Conservation (phyloP, 2,888 invertebrate genomes). For the Melolontha melolontha region DNA sequence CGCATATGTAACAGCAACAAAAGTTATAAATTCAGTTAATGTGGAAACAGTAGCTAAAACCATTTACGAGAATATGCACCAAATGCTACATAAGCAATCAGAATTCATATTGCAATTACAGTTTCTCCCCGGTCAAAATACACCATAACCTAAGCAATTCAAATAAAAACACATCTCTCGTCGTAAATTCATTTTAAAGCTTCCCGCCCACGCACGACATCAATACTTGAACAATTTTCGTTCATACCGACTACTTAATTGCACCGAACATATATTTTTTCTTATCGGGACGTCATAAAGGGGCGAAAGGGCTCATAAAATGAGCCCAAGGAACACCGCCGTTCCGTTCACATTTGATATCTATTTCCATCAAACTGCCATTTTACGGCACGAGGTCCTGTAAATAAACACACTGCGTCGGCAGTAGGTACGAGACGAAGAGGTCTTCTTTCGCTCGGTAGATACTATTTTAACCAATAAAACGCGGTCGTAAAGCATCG, state of each 20-base stretch:
- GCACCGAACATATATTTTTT: constrained; percentile 28
- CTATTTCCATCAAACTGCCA: constrained; percentile 39
- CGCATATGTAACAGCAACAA: too few species aligned
- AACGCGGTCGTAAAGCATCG: constrained; percentile 34
- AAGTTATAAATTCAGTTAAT: too few species aligned
- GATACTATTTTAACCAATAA: constrained; percentile 11
- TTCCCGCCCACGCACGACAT: constrained; percentile 16
- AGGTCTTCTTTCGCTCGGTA: too few species aligned
- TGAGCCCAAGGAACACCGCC: constrained; percentile 11
- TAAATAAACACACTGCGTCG: constrained; percentile 24
- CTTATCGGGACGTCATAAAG: constrained; percentile 38
- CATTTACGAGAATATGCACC: too few species aligned
- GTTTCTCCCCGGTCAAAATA: too few species aligned
- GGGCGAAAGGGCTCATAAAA: constrained; percentile 24
- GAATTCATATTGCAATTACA: too few species aligned
- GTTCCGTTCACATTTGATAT: constrained; percentile 37
- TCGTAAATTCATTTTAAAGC: constrained; percentile 28
- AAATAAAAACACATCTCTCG: constrained; percentile 4
- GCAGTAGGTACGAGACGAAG: too few species aligned
- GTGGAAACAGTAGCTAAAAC: too few species aligned
- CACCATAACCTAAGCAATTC: too few species aligned
- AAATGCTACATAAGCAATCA: too few species aligned
- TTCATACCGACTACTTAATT: constrained; percentile 19
- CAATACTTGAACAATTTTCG: constrained; percentile 34
- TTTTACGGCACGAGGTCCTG: constrained; percentile 31